phyloP scores from a whole-genome alignment of 2,888 invertebrate species.

The Drosophila nigricruria region DNA sequence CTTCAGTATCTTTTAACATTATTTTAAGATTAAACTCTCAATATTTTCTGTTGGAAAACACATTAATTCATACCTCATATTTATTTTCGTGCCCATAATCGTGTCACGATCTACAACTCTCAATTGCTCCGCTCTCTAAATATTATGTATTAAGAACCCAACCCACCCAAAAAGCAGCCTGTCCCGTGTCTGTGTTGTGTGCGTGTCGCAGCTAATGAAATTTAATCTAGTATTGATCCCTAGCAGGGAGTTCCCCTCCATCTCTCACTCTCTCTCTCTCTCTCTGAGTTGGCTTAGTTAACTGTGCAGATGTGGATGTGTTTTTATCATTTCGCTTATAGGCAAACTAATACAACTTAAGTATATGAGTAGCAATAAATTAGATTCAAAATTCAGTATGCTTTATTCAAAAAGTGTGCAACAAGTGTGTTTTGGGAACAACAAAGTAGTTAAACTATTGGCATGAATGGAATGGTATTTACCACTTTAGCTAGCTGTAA shows the following conservation, averaged over 20 bases:
- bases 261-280: too few species aligned
- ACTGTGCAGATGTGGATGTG: conserved; percentile 14
- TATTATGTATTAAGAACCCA: conserved; percentile 22
- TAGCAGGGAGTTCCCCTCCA: background rate
- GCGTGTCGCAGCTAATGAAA: conserved; percentile 29
- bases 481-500: conserved; percentile 64
- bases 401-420: conserved; percentile 56
- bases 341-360: conserved; percentile 16
- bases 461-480: conserved; percentile 48
- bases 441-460: conserved; percentile 83
- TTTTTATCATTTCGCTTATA: conserved; percentile 50
- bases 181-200: conserved; percentile 52
- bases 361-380: conserved; percentile 52
- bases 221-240: conserved; percentile 15
- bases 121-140: conserved; percentile 19
- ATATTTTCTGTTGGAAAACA: background rate
- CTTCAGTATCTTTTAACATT: background rate
- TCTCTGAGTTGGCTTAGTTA: conserved; percentile 16
- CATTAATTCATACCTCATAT: too few species aligned
- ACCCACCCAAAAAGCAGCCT: conserved; percentile 56
- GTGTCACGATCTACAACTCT: background rate
- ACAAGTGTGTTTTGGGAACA: conserved; percentile 84
- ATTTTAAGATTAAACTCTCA: background rate
- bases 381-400: conserved; percentile 52
- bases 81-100: background rate